Evolutionary conservation across 2,888 invertebrate species (phyloP).

Genomic region (Leucophenga maculata): DNA sequence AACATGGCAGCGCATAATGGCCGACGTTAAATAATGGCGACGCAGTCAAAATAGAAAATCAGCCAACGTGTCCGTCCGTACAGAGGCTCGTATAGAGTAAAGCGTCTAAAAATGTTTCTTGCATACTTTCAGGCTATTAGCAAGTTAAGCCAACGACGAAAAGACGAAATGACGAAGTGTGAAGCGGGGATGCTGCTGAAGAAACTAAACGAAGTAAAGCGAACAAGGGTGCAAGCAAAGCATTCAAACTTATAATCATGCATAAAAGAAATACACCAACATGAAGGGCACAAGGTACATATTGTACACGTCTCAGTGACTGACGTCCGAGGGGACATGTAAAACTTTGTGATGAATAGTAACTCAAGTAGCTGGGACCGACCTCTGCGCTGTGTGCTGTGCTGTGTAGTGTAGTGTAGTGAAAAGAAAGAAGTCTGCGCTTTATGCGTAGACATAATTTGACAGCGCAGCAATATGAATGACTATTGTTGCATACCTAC

Average conservation of each 20-base stretch:
- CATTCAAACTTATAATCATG: slow-evolving; percentile 22
- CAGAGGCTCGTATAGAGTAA: no score
- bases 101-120: no score
- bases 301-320: no score
- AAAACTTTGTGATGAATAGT: no score
- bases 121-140: slow-evolving; percentile 8
- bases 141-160: neutral
- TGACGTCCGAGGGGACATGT: no score
- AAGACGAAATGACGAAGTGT: neutral
- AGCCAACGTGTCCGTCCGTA: neutral
- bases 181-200: neutral
- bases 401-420: no score
- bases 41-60: slow-evolving; percentile 61
- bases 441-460: slow-evolving; percentile 17
- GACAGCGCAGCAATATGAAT: slow-evolving; percentile 5
- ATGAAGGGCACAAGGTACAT: neutral
- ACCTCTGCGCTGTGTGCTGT: no score
- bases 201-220: neutral
- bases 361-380: neutral
- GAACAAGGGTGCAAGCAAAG: neutral
- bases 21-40: slow-evolving; percentile 57
- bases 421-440: no score
- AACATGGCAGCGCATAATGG: slow-evolving; percentile 48
- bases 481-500: slow-evolving; percentile 11
- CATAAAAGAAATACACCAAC: slow-evolving; percentile 7